These are phyloP conservation scores for Cotesia vestalis DNA, from an alignment of 1,140 invertebrate genomes.

Conservation along the genomic window DNA sequence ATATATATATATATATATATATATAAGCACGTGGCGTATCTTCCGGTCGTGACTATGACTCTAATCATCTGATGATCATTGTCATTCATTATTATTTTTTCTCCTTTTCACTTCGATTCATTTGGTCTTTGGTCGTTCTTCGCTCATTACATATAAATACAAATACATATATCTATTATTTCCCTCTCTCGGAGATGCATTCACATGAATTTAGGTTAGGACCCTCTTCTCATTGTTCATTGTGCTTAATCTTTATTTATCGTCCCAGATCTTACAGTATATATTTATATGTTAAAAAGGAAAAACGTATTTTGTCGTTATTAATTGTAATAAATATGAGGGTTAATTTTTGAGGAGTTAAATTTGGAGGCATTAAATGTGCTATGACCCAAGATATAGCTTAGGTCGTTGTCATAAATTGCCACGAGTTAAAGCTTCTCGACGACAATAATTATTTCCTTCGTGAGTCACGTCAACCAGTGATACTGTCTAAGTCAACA, in stretches of 20 bases:
- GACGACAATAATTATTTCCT: slow-evolving; percentile 34
- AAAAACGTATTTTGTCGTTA: too few relatives aligned
- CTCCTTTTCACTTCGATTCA: neutral
- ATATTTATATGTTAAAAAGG: too few relatives aligned
- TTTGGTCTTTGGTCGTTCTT: neutral
- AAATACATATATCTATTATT: too few relatives aligned
- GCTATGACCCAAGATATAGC: slow-evolving; percentile 13
- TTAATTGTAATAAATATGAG: neutral
- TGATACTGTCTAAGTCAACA: slow-evolving; percentile 26
- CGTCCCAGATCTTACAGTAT: too few relatives aligned
- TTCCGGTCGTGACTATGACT: slow-evolving; percentile 21
- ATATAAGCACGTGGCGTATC: slow-evolving; percentile 10
- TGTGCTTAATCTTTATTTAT: too few relatives aligned
- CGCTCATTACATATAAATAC: too few relatives aligned
- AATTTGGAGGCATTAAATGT: neutral
- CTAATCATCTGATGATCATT: neutral
- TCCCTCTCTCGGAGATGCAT: too few relatives aligned
- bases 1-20: neutral
- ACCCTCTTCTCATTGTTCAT: too few relatives aligned
- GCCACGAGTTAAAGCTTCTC: slow-evolving; percentile 35
- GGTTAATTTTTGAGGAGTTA: neutral
- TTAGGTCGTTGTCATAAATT: slow-evolving; percentile 32
- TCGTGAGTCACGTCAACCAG: slow-evolving; percentile 29
- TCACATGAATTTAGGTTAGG: too few relatives aligned
- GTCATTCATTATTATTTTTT: neutral